phyloP scores from a whole-genome alignment of 1,140 invertebrate genomes.

The Batillaria attramentaria region DNA sequence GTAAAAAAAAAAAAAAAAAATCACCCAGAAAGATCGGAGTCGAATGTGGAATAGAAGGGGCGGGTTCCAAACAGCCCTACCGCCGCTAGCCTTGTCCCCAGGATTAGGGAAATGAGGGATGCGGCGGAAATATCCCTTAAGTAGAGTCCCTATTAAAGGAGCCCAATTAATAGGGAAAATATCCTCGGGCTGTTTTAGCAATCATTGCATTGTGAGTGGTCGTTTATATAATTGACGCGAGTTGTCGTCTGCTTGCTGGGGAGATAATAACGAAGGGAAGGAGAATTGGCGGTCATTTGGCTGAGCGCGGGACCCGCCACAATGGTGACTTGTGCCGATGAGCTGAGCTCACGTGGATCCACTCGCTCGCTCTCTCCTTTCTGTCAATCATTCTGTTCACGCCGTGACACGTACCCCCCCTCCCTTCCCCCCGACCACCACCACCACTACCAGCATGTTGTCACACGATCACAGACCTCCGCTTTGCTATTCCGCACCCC shows the following conservation, averaged over 20 bases:
- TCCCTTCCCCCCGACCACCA: too few relatives aligned
- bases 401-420: too few relatives aligned
- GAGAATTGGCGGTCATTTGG: slow-evolving; percentile 30
- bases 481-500: too few relatives aligned
- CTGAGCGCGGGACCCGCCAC: neutral
- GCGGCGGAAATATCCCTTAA: slow-evolving; percentile 36
- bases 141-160: slow-evolving; percentile 34
- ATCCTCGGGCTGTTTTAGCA: slow-evolving; percentile 34
- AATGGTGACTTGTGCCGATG: slow-evolving; percentile 6
- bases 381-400: too few relatives aligned
- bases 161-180: slow-evolving; percentile 32
- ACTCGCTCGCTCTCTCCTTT: neutral
- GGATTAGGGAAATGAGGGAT: slow-evolving; percentile 26
- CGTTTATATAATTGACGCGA: slow-evolving; percentile 37
- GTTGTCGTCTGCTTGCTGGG: slow-evolving; percentile 36
- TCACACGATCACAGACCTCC: too few relatives aligned
- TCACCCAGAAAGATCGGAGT: neutral
- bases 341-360: slow-evolving; percentile 16
- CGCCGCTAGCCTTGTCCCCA: neutral
- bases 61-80: neutral
- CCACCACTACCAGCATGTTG: too few relatives aligned
- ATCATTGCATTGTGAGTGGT: slow-evolving; percentile 35
- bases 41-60: neutral
- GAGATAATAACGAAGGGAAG: slow-evolving; percentile 24
- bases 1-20: neutral